A percentile compares a stretch with the other conserved stretches of the same genome.
These are phyloP conservation scores for Zaprionus tsacasi DNA, from an alignment of 1,140 invertebrate genomes.

Conservation along the genomic window DNA sequence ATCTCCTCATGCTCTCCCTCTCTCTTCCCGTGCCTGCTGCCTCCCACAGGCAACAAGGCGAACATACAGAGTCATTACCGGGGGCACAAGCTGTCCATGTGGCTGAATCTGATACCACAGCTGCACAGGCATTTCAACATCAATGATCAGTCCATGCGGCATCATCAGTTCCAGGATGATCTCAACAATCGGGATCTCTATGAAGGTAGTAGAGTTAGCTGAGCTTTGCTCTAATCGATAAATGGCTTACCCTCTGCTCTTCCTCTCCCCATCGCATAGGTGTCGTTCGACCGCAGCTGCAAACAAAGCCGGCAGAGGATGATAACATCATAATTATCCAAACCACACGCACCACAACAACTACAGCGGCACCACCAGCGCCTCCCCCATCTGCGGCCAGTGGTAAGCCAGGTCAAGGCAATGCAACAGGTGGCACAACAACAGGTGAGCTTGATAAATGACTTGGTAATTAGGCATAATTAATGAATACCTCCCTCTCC, in stretches of 20 bases:
- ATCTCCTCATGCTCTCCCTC: not conserved
- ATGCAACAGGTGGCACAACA: constrained; percentile 55
- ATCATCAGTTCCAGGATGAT: constrained; percentile 90
- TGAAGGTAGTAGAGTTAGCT: constrained; percentile 56
- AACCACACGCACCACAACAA: constrained; percentile 72
- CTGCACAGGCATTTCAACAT: constrained; percentile 90
- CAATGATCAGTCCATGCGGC: constrained; percentile 90
- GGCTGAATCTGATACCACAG: constrained; percentile 95
- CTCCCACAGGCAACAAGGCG: constrained; percentile 86
- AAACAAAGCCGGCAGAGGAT: constrained; percentile 76
- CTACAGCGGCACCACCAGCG: constrained; percentile 50
- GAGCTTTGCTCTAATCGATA: not conserved
- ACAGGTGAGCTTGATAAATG: constrained; percentile 53
- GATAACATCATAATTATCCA: constrained; percentile 69
- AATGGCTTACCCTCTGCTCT: not conserved
- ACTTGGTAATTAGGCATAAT: not conserved
- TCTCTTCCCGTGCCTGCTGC: not conserved
- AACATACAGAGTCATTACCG: constrained; percentile 93
- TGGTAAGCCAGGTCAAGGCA: constrained; percentile 38
- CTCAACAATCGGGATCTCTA: constrained; percentile 82
- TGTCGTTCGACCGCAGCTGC: constrained; percentile 84
- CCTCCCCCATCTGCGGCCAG: not conserved
- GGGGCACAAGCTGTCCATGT: constrained; percentile 96
- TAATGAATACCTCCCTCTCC: no score
- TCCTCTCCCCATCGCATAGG: constrained; percentile 83